A percentile compares a stretch with the other conserved stretches of the same genome.
Evolutionary conservation across 2,888 invertebrate genomes (phyloP).

Genomic region (Clepsis dumicolana): DNA sequence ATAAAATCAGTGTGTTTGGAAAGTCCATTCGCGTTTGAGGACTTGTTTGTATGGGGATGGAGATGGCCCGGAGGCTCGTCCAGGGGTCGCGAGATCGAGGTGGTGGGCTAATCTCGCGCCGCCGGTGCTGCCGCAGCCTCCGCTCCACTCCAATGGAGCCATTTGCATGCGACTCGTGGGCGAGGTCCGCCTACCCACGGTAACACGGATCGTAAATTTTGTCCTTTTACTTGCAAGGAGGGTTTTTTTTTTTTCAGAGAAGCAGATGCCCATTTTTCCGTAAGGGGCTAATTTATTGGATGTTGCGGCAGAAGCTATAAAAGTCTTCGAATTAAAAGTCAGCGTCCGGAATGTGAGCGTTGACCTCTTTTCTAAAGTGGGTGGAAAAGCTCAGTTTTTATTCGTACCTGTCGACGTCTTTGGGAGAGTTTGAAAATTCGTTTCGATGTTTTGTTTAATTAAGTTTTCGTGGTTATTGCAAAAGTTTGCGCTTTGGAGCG

Average conservation of each 20-base stretch:
- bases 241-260: conserved; percentile 72
- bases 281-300: conserved; percentile 82
- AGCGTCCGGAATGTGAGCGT: conserved; percentile 65
- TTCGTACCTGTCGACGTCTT: conserved; percentile 46
- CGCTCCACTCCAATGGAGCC: conserved; percentile 76
- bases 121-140: conserved; percentile 61
- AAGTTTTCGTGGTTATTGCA: conserved; percentile 38
- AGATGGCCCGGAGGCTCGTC: conserved; percentile 6
- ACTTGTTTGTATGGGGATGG: not conserved
- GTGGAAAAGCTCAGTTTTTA: conserved; percentile 51
- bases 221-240: conserved; percentile 81
- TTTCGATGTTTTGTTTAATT: conserved; percentile 39
- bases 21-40: not conserved
- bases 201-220: conserved; percentile 83
- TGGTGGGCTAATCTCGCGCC: conserved; percentile 38
- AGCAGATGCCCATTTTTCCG: conserved; percentile 82
- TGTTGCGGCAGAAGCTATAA: conserved; percentile 74
- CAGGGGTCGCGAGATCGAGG: conserved; percentile 18
- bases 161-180: conserved; percentile 84
- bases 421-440: conserved; percentile 41
- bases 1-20: not conserved
- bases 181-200: conserved; percentile 79
- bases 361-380: conserved; percentile 61
- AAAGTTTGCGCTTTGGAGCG: conserved; percentile 22
- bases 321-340: conserved; percentile 76